Base-by-base conservation (phyloP, 2,888 invertebrate genomes). In the Axea sp. region DNA sequence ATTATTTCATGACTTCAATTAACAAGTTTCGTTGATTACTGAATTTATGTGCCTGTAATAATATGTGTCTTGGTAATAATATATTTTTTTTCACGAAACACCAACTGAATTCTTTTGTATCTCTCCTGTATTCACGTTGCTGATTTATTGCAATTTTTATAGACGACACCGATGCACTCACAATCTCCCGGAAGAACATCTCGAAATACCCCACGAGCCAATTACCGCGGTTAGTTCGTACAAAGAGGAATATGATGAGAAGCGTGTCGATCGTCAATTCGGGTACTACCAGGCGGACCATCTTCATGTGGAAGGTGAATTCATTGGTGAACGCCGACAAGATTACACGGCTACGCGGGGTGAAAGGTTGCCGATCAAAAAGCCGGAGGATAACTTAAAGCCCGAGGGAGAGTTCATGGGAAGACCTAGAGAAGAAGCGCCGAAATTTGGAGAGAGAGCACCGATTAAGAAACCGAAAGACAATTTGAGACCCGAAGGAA, bases 101-200 rank as follows among this genome's bases (percentile, higher is more conserved):
- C n/a, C n/a, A n/a, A n/a, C n/a, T n/a, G n/a, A n/a, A n/a, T n/a
- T n/a, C n/a, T n/a, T n/a, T n/a, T n/a, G n/a, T n/a, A n/a, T n/a
- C n/a, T n/a, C n/a, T n/a, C n/a, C n/a, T n/a, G n/a, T n/a, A n/a
- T n/a, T n/a, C n/a, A n/a, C n/a, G n/a, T n/a, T n/a, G n/a, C n/a
- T n/a, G n/a, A 57, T 19, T 26, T 26, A 26, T 26, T 26, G 8
- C 2, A 26, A 15, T 19, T 19, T 51, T 90, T 90, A 0, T 88
- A 96, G 96, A 86, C 94, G 94, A 79, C 96, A 96, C 89, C 92
- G 93, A 83, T 96, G 96, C 88, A 92, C 94, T 78, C 95, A 95
- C 88, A 91, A 91, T 83, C 78, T 83, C 15, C 64, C 72, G 1
- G 81, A 84, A 55, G 87, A 88, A 22, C 84, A 85, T 45, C 65